Percentiles rank a stretch among this genome's conserved stretches.
phyloP scores from a whole-genome alignment of 1,140 invertebrate genomes.

The Chrysomallon squamiferum region DNA sequence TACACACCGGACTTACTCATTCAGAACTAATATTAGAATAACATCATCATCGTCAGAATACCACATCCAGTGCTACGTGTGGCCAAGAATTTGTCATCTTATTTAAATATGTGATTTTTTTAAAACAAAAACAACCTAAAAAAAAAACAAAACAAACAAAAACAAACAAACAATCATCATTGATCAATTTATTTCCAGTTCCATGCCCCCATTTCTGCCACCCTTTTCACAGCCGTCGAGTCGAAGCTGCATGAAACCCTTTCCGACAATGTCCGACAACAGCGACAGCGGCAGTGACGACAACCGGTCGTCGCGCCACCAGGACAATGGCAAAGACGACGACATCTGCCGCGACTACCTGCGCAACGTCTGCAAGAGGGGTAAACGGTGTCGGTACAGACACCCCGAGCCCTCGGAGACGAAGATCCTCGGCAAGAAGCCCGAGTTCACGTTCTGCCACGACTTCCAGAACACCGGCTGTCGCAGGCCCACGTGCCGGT shows the following conservation, averaged over 20 bases:
- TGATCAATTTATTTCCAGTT: no score
- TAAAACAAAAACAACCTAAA: no score
- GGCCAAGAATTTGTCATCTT: no score
- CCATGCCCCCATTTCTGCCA: background rate
- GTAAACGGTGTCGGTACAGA: conserved; percentile 75
- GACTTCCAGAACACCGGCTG: conserved; percentile 79
- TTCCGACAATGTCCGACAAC: conserved; percentile 54
- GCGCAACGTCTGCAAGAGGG: conserved; percentile 76
- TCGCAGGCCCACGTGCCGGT: conserved; percentile 70
- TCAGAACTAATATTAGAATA: no score
- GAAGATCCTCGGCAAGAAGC: conserved; percentile 52
- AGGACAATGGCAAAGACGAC: conserved; percentile 39
- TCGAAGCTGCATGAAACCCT: background rate
- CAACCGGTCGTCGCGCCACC: background rate
- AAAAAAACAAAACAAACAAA: no score
- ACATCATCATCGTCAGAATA: no score
- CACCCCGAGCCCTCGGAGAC: conserved; percentile 49
- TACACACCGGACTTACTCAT: no score
- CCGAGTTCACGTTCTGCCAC: conserved; percentile 77
- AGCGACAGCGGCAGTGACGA: conserved; percentile 57
- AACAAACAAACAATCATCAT: no score
- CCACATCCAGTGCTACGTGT: no score
- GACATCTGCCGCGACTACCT: conserved; percentile 70
- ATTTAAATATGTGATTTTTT: no score
- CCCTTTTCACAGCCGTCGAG: background rate